Evolutionary conservation across 1,140 invertebrate genomes (phyloP).

Genomic region (Pseudobourletiella spinata): DNA sequence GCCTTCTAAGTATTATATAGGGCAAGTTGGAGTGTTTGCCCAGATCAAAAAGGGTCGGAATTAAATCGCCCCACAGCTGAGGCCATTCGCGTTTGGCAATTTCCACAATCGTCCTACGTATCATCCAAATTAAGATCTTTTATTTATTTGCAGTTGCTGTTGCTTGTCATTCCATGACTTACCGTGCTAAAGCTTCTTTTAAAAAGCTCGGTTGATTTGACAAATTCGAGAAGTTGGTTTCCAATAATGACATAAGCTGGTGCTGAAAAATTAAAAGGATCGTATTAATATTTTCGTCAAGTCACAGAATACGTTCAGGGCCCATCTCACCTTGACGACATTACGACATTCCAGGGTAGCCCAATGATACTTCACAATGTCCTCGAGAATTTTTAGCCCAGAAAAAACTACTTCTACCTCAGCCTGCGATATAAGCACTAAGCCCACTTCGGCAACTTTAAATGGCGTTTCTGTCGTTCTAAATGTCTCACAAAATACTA

Average conservation of each 20-base stretch:
- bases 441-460: constrained; percentile 8
- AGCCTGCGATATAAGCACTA: constrained; percentile 3
- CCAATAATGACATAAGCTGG: constrained; percentile 9
- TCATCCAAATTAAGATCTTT: not conserved
- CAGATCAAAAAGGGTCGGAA: constrained; percentile 19
- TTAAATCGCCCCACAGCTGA: constrained; percentile 30
- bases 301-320: not conserved
- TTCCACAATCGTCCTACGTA: constrained; percentile 29
- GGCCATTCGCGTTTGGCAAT: constrained; percentile 34
- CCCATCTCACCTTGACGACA: constrained; percentile 15
- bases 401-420: constrained; percentile 16
- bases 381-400: constrained; percentile 21
- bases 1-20: constrained; percentile 19
- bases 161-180: no score
- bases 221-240: constrained; percentile 15
- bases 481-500: constrained; percentile 19
- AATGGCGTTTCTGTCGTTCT: not conserved
- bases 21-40: constrained; percentile 7
- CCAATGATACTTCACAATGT: constrained; percentile 26
- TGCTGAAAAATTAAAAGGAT: constrained; percentile 12
- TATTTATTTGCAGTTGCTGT: no score
- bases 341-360: constrained; percentile 8
- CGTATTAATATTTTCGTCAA: not conserved
- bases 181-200: constrained; percentile 27
- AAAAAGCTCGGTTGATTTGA: constrained; percentile 3